Percentiles rank a stretch among this genome's conserved stretches.
Evolutionary conservation across 2,888 invertebrate genomes (phyloP).

Genomic region (Trissolcus japonicus): DNA sequence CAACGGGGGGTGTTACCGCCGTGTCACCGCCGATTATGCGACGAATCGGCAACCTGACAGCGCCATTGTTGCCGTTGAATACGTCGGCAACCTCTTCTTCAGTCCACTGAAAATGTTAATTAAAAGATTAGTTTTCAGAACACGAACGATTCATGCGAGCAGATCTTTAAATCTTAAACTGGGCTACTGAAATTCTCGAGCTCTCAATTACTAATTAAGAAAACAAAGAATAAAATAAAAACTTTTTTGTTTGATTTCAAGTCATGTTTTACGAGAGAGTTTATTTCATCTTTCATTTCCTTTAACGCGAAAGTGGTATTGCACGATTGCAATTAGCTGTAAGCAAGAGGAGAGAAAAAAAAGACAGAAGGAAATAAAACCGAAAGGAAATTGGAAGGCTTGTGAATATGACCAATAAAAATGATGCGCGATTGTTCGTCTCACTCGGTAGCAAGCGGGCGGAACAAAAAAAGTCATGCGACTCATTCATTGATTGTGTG

Average conservation of each 20-base stretch:
- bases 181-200: no score
- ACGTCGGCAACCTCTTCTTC: conserved; percentile 61
- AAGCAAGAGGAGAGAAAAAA: background rate
- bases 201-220: no score
- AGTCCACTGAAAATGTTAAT: conserved; percentile 60
- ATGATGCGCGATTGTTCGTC: conserved; percentile 44
- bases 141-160: no score
- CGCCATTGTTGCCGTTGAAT: conserved; percentile 59
- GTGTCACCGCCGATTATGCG: conserved; percentile 66
- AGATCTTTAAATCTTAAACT: no score
- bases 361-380: conserved; percentile 4
- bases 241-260: no score
- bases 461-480: conserved; percentile 32
- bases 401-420: conserved; percentile 37
- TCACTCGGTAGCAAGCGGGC: conserved; percentile 10
- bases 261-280: no score
- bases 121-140: no score
- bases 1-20: conserved; percentile 69
- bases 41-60: conserved; percentile 64
- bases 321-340: background rate
- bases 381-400: conserved; percentile 10
- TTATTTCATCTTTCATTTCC: no score
- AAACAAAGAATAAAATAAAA: no score
- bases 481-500: conserved; percentile 47
- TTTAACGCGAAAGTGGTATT: no score